Evolutionary conservation across 2,113 vertebrate genomes (phyloP).

Genomic region (Neotoma lepida): DNA sequence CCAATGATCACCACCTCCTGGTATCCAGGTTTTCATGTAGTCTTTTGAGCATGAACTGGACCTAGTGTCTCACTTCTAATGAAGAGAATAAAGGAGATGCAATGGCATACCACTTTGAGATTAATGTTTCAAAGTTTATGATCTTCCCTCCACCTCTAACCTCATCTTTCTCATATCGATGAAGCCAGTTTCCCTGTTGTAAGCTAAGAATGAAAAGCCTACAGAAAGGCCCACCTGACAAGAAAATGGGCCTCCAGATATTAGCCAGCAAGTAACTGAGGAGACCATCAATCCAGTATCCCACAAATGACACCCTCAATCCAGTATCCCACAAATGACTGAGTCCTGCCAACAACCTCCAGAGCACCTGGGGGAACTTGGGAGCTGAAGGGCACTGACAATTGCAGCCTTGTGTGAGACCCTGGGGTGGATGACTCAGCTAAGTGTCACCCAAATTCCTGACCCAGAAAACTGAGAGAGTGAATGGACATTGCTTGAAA

Average conservation of each 20-base stretch:
- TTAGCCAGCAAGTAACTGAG: background rate
- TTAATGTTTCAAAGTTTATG: background rate
- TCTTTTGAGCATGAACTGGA: background rate
- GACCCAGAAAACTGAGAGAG: background rate
- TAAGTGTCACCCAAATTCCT: background rate
- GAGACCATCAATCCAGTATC: background rate
- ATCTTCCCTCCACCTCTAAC: background rate
- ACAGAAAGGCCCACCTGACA: background rate
- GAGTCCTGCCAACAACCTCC: background rate
- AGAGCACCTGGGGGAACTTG: background rate
- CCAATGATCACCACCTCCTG: background rate
- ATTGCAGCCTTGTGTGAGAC: background rate
- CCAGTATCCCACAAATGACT: background rate
- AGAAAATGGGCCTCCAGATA: background rate
- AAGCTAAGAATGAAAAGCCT: background rate
- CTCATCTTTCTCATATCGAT: background rate
- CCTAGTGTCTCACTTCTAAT: constrained; percentile 24
- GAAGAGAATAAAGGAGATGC: background rate
- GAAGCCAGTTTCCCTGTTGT: background rate
- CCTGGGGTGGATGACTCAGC: background rate
- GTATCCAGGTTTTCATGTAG: background rate
- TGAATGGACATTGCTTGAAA: background rate
- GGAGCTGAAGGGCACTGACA: background rate
- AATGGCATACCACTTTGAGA: background rate
- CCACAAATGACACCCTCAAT: background rate